These are phyloP conservation scores for Rugalucina vietnamica DNA, from an alignment of 2,888 invertebrate species.

Conservation along the genomic window DNA sequence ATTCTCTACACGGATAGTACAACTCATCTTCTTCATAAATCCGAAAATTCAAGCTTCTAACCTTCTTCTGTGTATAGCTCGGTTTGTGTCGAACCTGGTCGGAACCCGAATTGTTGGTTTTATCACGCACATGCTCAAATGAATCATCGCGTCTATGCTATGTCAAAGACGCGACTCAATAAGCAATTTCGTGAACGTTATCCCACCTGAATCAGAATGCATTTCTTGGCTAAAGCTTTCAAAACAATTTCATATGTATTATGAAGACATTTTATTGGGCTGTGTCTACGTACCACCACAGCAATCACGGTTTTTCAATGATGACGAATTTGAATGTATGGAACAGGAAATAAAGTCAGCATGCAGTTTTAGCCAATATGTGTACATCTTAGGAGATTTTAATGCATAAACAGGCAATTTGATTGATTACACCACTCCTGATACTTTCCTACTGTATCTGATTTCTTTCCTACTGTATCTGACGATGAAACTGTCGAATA, in stretches of 20 bases:
- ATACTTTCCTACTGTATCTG: not conserved
- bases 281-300: slow-evolving; percentile 16
- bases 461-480: not conserved
- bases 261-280: slow-evolving; percentile 24
- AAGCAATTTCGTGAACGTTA: not conserved
- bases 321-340: slow-evolving; percentile 18
- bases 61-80: no score
- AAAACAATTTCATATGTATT: not conserved
- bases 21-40: no score
- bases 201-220: not conserved
- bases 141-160: no score
- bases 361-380: not conserved
- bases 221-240: not conserved
- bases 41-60: no score
- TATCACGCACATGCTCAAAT: no score
- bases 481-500: not conserved
- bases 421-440: not conserved
- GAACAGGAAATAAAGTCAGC: not conserved
- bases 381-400: slow-evolving; percentile 22
- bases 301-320: slow-evolving; percentile 20
- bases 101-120: no score
- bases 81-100: no score
- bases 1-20: no score
- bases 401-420: slow-evolving; percentile 12
- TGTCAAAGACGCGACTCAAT: no score